Percentiles rank a stretch among this genome's conserved stretches.
Conservation (phyloP, 2,113 vertebrate genomes). For the Hyaena hyaena region DNA sequence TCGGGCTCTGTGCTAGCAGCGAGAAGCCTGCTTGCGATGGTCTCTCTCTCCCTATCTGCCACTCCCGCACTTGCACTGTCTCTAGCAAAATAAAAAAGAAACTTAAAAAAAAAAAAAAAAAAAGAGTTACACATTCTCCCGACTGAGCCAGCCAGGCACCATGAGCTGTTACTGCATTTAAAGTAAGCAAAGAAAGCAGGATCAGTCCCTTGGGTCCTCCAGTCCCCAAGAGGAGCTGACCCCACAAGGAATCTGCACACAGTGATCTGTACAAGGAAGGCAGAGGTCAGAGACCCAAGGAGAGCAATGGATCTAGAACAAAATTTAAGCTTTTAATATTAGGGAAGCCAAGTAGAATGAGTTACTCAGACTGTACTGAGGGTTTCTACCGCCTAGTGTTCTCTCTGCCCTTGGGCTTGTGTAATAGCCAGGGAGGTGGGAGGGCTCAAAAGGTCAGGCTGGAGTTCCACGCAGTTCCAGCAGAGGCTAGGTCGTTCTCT, state of each 20-base stretch:
- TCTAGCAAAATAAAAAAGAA: not conserved
- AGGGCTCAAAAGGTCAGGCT: slow-evolving; percentile 69
- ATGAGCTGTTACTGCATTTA: not conserved
- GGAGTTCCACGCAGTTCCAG: slow-evolving; percentile 59
- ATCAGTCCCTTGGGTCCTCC: not conserved
- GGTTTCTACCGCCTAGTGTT: slow-evolving; percentile 48
- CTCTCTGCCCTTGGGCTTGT: not conserved
- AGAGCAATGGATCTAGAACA: not conserved
- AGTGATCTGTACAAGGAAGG: not conserved
- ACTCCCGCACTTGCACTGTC: not conserved
- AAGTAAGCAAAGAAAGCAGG: slow-evolving; percentile 6
- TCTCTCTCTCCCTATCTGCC: not conserved
- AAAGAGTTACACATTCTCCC: not conserved
- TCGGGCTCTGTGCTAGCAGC: not conserved
- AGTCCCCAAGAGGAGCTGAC: not conserved
- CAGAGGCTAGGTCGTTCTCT: not conserved
- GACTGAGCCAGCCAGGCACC: too few relatives aligned
- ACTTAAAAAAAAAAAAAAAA: not conserved
- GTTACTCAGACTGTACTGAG: not conserved
- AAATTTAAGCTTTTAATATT: slow-evolving; percentile 37
- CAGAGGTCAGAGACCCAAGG: not conserved
- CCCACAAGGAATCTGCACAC: not conserved
- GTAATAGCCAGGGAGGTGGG: slow-evolving; percentile 47
- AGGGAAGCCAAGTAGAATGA: slow-evolving; percentile 21
- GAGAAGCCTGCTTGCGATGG: not conserved